These are phyloP conservation scores for Nebria ingens DNA, from an alignment of 1,140 invertebrate species.

Conservation along the genomic window DNA sequence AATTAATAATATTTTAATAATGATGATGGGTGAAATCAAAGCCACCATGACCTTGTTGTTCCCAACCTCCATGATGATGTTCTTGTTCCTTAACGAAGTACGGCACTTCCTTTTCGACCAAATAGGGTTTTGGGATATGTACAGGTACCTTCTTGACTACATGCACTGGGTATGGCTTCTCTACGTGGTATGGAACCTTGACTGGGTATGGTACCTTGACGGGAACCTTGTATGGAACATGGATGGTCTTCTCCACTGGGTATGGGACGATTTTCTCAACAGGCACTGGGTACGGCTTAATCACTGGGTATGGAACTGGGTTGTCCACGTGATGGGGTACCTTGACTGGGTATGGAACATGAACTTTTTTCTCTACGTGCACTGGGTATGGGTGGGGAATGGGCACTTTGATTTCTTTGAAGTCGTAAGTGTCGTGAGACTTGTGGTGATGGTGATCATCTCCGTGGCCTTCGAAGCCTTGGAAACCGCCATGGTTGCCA, in stretches of 20 bases:
- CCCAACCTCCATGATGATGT: slow-evolving; percentile 9
- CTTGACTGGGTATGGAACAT: slow-evolving; percentile 21
- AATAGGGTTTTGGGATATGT: slow-evolving; percentile 34
- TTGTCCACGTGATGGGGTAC: slow-evolving; percentile 36
- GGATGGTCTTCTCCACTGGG: slow-evolving; percentile 42
- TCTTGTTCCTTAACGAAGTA: background rate
- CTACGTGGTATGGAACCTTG: slow-evolving; percentile 34
- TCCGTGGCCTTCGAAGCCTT: background rate
- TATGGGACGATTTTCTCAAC: slow-evolving; percentile 43
- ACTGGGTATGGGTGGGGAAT: slow-evolving; percentile 23
- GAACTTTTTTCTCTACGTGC: slow-evolving; percentile 20
- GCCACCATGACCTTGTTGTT: slow-evolving; percentile 14
- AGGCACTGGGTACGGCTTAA: slow-evolving; percentile 38
- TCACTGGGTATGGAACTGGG: slow-evolving; percentile 22
- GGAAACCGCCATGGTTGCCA: background rate
- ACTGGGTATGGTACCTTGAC: background rate
- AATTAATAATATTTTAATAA: background rate
- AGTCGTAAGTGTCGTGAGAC: slow-evolving; percentile 11
- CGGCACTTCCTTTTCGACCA: slow-evolving; percentile 43
- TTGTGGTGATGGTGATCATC: slow-evolving; percentile 14
- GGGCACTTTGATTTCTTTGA: slow-evolving; percentile 18
- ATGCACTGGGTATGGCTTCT: slow-evolving; percentile 23
- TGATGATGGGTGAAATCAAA: slow-evolving; percentile 7
- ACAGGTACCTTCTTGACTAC: slow-evolving; percentile 27
- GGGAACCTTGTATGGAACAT: slow-evolving; percentile 15